Evolutionary conservation across 2,797 vertebrate genomes (phyloP), one percentile per base, ranked within the genome.

Genomic region (Thalassophryne amazonica): DNA sequence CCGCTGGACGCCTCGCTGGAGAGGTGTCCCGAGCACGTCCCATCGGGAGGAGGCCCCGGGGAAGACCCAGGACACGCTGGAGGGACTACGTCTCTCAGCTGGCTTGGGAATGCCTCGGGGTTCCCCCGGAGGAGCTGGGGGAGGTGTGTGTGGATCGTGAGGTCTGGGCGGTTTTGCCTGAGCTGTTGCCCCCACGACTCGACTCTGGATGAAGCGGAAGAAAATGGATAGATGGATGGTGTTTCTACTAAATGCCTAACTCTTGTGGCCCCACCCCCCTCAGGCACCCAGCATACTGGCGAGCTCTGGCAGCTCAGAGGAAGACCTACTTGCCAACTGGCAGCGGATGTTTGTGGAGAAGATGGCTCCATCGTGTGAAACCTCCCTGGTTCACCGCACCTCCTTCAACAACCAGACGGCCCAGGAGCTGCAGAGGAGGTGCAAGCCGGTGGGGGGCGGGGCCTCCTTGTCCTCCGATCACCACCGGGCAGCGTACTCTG

Each of bases 261-360:
- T 16, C 16, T 16, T 30, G 4, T 25, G 7, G 9, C 15, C 29
- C 22, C 39, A 1, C 6, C 6, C 28, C 28, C 30, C n/a, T 0
- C 52, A 91, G 32, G 81, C 88, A 1, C 91, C 88, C 42, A 94
- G 93, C 17, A 80, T 93, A 14, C 91, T 92, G 0, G 91, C 94
- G 24, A 96, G 94, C 81, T 95, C 95, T 0, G 91, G 91, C 46
- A 96, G 94, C 82, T 98, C 95, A 0, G 96, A 98, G 78, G 94
- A 96, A 60, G 97, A 99, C 67, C 85, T 98, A 20, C 74, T 99
- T 35, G 90, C 93, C 52, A 98, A 93, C 84, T 98, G 96, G 97
- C 96, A 97, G 76, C 90, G 95, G 1, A 94, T 95, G 76, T 98
- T 98, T 48, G 95, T 98, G 53, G 95, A 96, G 72, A 97, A 94